Conservation (phyloP, 2,113 vertebrate genomes). For the Aplodontia rufa region DNA sequence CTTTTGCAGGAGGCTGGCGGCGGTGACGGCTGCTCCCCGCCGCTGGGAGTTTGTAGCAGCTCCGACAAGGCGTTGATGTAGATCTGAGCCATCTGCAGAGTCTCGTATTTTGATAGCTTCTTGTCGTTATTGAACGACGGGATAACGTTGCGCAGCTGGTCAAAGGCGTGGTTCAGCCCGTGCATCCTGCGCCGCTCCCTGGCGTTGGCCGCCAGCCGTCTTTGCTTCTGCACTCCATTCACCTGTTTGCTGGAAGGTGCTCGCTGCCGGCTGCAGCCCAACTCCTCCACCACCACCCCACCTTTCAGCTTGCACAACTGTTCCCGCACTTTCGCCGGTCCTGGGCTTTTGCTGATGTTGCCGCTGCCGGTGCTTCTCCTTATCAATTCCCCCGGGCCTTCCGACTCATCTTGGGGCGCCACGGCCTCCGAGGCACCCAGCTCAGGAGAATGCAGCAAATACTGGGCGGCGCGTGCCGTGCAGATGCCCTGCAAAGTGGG, state of each 20-base stretch:
- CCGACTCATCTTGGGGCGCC: constrained; percentile 74
- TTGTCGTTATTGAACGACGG: constrained; percentile 97
- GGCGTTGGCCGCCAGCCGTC: constrained; percentile 94
- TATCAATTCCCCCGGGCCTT: constrained; percentile 76
- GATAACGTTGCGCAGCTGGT: constrained; percentile 97
- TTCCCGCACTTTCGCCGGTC: constrained; percentile 71
- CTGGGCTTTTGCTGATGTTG: constrained; percentile 47
- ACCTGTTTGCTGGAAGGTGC: constrained; percentile 84
- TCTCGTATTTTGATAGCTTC: constrained; percentile 98
- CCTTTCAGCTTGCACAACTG: constrained; percentile 75
- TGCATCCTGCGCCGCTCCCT: constrained; percentile 96
- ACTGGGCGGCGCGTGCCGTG: constrained; percentile 88
- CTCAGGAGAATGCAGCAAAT: constrained; percentile 86
- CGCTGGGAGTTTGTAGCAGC: constrained; percentile 85
- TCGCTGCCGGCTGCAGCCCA: constrained; percentile 84
- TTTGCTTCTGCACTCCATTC: constrained; percentile 91
- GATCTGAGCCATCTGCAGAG: constrained; percentile 98
- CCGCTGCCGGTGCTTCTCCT: constrained; percentile 79
- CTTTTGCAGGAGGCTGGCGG: constrained; percentile 62
- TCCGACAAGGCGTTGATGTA: constrained; percentile 97
- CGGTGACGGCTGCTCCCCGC: constrained; percentile 67
- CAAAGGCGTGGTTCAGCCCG: constrained; percentile 96
- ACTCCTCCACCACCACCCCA: constrained; percentile 58
- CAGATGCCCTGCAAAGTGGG: constrained; percentile 88
- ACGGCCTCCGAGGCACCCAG: constrained; percentile 83